Base-by-base conservation (phyloP, 2,113 vertebrate species). In the Cyphotilapia sp. region DNA sequence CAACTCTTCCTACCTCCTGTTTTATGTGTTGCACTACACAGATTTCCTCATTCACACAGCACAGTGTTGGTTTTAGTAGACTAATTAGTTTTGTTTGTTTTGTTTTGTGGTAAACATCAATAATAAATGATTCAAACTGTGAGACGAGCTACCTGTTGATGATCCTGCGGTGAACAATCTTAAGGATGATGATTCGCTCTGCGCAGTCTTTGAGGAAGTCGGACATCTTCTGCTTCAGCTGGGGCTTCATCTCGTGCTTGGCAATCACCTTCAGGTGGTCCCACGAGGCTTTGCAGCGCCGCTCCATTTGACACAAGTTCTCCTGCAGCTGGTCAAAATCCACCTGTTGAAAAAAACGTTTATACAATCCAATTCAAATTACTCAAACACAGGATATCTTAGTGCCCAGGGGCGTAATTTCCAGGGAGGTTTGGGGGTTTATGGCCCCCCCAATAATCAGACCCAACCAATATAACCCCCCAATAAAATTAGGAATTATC, bases 311-410 rank as follows among this genome's bases (percentile, higher is more conserved):
- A 95, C 95, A 96, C 91, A 99, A 93, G 95, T 98, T 99, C 94
- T 99, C 98, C 94, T 98, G 98, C 86, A 99, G 97, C 87, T 99
- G 98, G 91, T 99, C 98, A 91, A 99, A 99, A 93, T 99, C 98
- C 94, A 99, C 97, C 98, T 99, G 95, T 56, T 1, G 6, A 24
- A 56, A 54, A 11, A 17, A 33, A 84, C 2, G 22, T 40, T 29
- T 8, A 49, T 7, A 16, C 14, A 56, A 29, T 38, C 31, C 33
- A 49, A 61, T 61, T 61, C 16, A 61, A 33, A 19, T 61, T 61
- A 33, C 29, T 33, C 3, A 61, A 61, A 76, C 71, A 47, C 9
- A 47, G 22, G 40, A 29, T 27, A 47, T 47, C 24, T 47, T 76
- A 47, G 22, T 76, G 14, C 22, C 22, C 9, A 74, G 29, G 59